Evolutionary conservation across 2,797 vertebrate species (phyloP), one percentile per base, ranked within the genome.

Genomic region (Scyliorhinus canicula): DNA sequence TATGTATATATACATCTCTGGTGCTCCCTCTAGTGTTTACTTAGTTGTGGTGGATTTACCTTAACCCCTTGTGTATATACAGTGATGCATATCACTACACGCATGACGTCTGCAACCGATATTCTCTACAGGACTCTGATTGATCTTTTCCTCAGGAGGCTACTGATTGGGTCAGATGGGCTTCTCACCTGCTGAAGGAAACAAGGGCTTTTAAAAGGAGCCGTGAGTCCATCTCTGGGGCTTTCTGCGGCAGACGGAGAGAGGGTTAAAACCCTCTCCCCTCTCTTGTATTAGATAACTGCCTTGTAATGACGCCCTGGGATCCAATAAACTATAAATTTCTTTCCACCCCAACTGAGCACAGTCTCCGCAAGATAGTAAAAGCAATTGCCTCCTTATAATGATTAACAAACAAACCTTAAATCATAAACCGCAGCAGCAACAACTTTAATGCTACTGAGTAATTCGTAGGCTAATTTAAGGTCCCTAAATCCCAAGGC

Each of bases 341-440:
- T 12, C 21, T 91, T 65, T 65, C 21, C 8, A 91, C 60, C 9
- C 0, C n/a, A 3, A 44, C 60, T 91, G 35, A 88, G 3, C 88
- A 91, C n/a, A 91, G 55, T 44, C 77, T 26, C 21, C 26, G 40
- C 79, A 47, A 60, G 65, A 24, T 11, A 74, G 50, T 94, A 94
- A 94, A 69, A 94, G 65, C 93, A 94, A 94, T 94, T 74, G 65
- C 47, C 69, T 35, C 28, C 11, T 52, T 94, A 52, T 74, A 71
- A 55, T 55, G 65, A n/a, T 94, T 94, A 94, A 74, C 65, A 69
- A 94, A 74, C 65, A 94, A 44, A 60, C 16, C 93, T 94, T 74
- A 94, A 94, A 71, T 71, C 93, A 91, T 91, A 52, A 52, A 21
- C 67, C 16, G 28, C 44, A 52, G 93, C 65, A 55, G 47, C 44